Evolutionary conservation across 2,113 vertebrate species (phyloP), one percentile per base, ranked within the genome.

Genomic region (Proterorhinus semilunaris): DNA sequence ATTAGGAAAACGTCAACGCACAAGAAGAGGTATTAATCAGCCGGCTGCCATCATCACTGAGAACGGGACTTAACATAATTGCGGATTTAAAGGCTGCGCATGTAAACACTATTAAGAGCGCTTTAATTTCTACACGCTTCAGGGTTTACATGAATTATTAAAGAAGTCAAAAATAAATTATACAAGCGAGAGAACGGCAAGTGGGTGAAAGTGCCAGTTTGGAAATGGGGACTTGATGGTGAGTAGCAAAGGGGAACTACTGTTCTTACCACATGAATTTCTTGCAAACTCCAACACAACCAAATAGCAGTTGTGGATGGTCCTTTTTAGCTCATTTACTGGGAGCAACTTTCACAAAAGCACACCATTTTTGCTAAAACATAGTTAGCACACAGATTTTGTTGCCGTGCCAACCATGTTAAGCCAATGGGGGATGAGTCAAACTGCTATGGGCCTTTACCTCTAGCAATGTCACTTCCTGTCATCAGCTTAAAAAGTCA

Each of bases 11-110:
- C 1, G 46, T 49, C 47, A 59, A 21, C 52, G 51, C 5, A 5
- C 62, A 16, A 47, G 10, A 13, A 62, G 12, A 8, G 66, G 6
- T 68, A 71, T 71, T 53, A 76, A 81, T 76, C 80, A 69, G 16
- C 45, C 42, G 5, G 36, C 4, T n/a, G 15, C 51, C 53, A 58
- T 62, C 27, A 64, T 57, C 49, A 65, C 45, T 1, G 63, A 48
- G 16, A 58, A 68, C 16, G 45, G 10, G 54, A 51, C 6, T 62
- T 45, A 13, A 57, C 46, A 15, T 68, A 11, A 66, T 69, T 78
- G 52, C 8, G 44, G 3, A n/a, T 27, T 4, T 49, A 66, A 43
- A 59, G 21, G 4, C 13, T 15, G 9, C 9, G 68, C 6, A 6
- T 44, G 57, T 42, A 62, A 65, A 74, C 51, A 49, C 21, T 57